phyloP scores from a whole-genome alignment of 1,140 invertebrate species.

The Dendroctonus ponderosae region DNA sequence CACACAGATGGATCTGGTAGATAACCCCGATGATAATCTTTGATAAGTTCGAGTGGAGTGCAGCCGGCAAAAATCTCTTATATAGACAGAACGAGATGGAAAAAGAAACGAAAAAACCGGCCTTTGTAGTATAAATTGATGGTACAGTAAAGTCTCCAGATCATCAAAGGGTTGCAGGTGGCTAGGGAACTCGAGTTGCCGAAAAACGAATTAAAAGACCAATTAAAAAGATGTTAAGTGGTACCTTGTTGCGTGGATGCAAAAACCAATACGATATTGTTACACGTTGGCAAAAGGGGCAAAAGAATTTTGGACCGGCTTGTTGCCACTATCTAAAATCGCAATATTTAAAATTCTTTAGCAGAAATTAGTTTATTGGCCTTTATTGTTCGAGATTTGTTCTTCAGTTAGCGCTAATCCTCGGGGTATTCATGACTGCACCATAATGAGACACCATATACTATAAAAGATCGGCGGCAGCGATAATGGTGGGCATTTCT shows the following conservation, averaged over 20 bases:
- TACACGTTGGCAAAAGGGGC: not conserved
- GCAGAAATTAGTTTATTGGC: conserved; percentile 33
- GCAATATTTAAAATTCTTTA: conserved; percentile 25
- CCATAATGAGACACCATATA: conserved; percentile 32
- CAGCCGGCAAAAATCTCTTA: conserved; percentile 34
- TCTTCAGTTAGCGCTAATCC: conserved; percentile 33
- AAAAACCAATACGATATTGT: too few species aligned
- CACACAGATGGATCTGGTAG: conserved; percentile 46
- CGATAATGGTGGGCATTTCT: conserved; percentile 24
- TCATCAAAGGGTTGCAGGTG: too few species aligned
- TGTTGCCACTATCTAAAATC: conserved; percentile 28
- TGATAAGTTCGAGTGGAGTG: conserved; percentile 40
- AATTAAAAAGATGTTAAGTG: too few species aligned
- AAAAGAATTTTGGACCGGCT: conserved; percentile 7
- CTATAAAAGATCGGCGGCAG: conserved; percentile 25
- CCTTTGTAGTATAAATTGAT: too few species aligned
- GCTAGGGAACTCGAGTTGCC: too few species aligned
- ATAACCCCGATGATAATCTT: conserved; percentile 38
- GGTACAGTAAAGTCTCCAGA: too few species aligned
- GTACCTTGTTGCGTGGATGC: too few species aligned
- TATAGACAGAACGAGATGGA: too few species aligned
- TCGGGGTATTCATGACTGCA: conserved; percentile 34
- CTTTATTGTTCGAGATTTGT: conserved; percentile 30
- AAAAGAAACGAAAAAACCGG: too few species aligned
- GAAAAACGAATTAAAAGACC: too few species aligned